Evolutionary conservation across 2,888 invertebrate genomes (phyloP).

Genomic region (Sarcophaga subvicina): DNA sequence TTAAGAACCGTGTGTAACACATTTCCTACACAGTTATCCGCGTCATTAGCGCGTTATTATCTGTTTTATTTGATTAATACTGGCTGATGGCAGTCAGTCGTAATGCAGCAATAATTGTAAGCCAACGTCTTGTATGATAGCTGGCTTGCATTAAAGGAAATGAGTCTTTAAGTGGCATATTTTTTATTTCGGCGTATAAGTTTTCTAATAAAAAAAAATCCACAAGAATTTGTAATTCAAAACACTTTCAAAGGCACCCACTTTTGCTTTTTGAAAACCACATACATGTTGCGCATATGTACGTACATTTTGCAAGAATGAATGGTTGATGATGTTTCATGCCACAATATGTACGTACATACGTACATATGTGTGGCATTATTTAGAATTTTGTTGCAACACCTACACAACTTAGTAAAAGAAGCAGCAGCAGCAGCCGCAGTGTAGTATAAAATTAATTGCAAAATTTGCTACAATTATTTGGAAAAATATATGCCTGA

Average conservation of each 20-base stretch:
- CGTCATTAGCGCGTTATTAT: constrained; percentile 58
- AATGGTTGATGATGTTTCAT: too few species aligned
- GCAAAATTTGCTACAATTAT: constrained; percentile 62
- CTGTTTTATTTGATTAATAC: constrained; percentile 51
- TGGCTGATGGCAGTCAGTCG: too few species aligned
- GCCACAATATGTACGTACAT: too few species aligned
- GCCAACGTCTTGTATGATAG: too few species aligned
- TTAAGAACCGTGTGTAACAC: constrained; percentile 4
- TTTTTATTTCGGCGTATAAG: constrained; percentile 2
- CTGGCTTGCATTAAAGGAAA: constrained; percentile 50
- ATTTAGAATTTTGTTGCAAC: constrained; percentile 37
- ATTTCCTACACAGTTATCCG: constrained; percentile 13
- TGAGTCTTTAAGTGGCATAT: constrained; percentile 62
- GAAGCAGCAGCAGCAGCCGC: neutral
- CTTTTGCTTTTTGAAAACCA: constrained; percentile 10
- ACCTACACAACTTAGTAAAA: constrained; percentile 37
- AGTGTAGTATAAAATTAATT: constrained; percentile 10
- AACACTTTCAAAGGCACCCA: constrained; percentile 62
- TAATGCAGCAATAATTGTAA: too few species aligned
- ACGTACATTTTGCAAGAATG: constrained; percentile 12
- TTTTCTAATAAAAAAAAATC: too few species aligned
- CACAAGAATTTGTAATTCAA: constrained; percentile 55
- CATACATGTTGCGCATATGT: neutral
- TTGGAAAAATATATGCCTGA: constrained; percentile 31
- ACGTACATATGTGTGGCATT: constrained; percentile 5